Evolutionary conservation across 2,888 invertebrate genomes (phyloP).

Genomic region (Philopedon plagiatum): DNA sequence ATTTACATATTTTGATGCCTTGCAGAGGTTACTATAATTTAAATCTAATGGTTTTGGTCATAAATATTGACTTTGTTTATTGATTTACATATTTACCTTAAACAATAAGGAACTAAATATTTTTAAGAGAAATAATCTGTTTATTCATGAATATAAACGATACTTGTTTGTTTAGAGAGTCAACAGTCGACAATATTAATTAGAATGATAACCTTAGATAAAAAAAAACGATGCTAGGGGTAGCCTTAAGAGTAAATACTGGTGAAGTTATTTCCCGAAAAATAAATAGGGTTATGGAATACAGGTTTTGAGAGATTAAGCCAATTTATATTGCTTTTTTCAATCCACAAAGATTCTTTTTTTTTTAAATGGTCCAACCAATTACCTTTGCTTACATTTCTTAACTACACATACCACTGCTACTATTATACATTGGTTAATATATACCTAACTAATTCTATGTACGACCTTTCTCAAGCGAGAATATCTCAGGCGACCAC

Average conservation of each 20-base stretch:
- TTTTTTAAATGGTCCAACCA: too few species aligned
- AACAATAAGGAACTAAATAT: conserved; percentile 2
- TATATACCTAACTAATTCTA: too few species aligned
- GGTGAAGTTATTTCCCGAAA: too few species aligned
- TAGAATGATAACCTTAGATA: conserved; percentile 1
- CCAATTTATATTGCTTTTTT: too few species aligned
- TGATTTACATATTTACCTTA: not conserved
- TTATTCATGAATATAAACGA: not conserved
- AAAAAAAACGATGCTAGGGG: not conserved
- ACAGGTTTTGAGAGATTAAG: too few species aligned
- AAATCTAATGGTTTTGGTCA: not conserved
- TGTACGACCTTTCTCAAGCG: too few species aligned
- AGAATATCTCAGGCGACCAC: too few species aligned
- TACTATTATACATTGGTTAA: too few species aligned
- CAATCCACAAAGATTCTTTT: too few species aligned
- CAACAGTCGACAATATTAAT: conserved; percentile 5
- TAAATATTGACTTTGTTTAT: not conserved
- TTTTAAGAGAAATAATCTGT: not conserved
- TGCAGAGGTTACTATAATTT: not conserved
- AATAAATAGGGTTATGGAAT: too few species aligned
- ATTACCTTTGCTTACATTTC: too few species aligned
- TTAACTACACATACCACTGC: too few species aligned
- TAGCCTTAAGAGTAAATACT: not conserved
- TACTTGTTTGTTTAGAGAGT: not conserved
- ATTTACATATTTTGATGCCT: not conserved